Conservation (phyloP, 2,888 invertebrate genomes). For the Chrysolina haemoptera region DNA sequence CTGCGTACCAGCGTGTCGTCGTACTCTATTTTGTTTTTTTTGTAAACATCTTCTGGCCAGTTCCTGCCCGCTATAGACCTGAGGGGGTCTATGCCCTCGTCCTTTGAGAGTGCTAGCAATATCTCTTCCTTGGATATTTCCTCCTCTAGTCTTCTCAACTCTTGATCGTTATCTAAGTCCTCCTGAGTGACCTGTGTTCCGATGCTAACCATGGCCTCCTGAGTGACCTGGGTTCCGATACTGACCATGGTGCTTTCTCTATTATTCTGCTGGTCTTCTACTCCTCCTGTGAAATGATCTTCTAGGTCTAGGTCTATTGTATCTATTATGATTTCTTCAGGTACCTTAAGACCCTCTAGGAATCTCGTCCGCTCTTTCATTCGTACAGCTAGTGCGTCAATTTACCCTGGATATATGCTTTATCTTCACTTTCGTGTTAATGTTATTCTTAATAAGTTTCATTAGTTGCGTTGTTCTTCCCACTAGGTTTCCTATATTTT, state of each 20-base stretch:
- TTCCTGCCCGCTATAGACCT: background rate
- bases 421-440: constrained; percentile 15
- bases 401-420: constrained; percentile 5
- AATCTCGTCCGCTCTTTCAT: background rate
- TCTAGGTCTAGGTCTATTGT: constrained; percentile 11
- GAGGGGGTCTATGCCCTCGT: background rate
- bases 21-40: constrained; percentile 10
- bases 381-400: background rate
- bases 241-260: background rate
- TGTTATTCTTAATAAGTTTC: constrained; percentile 11
- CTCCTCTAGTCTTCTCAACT: constrained; percentile 18
- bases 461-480: background rate
- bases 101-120: background rate
- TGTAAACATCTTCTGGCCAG: constrained; percentile 9
- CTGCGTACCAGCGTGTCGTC: background rate
- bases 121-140: constrained; percentile 3
- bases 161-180: background rate
- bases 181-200: constrained; percentile 12
- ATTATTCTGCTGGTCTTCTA: background rate
- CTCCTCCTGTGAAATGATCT: background rate
- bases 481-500: background rate
- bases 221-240: background rate
- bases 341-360: background rate
- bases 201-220: constrained; percentile 1
- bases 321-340: background rate